Evolutionary conservation across 92 coral and sea anemone species (phyloP), one percentile per base, ranked within the genome.

Genomic region (Plumapathes pennacea): DNA sequence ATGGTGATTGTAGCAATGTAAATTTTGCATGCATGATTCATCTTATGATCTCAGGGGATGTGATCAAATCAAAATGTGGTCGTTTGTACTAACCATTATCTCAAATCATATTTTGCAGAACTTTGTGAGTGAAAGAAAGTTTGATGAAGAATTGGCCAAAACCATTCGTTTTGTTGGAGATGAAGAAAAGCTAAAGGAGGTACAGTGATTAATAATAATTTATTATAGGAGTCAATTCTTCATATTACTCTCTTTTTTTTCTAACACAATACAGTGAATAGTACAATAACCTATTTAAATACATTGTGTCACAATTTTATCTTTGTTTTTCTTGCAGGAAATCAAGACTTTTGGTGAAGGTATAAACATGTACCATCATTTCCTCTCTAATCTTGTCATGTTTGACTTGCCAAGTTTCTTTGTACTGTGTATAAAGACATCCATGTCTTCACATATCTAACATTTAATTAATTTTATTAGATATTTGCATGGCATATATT

Each of bases 91-190:
- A n/a, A n/a, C n/a, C n/a, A n/a, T n/a, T n/a, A n/a, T n/a, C n/a
- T n/a, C n/a, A n/a, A n/a, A 19, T 42, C 45, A 5, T 14, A 9
- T 49, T 38, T 25, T 29, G 31, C 62, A 92, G 98, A 79, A 71
- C 62, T 92, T 92, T 72, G 98, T 92, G 14, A 83, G 85, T 15
- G 96, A 92, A 52, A 71, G 98, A 31, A 92, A 89, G 66, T 72
- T 92, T 57, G 98, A 92, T 62, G 98, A 92, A 69, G 98, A 92
- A 52, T 71, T 92, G 32, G 98, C 96, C 37, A 88, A 74, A 69
- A 92, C 98, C 29, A 88, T 71, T 22, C 77, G 98, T 33, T 92
- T 92, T 77, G 59, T 80, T 27, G 67, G 94, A 38, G 90, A 92
- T 20, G 88, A 88, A 50, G 98, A 92, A 3, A 59, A 84, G 70